Evolutionary conservation across 1,140 invertebrate species (phyloP).

Genomic region (Wasmannia auropunctata): DNA sequence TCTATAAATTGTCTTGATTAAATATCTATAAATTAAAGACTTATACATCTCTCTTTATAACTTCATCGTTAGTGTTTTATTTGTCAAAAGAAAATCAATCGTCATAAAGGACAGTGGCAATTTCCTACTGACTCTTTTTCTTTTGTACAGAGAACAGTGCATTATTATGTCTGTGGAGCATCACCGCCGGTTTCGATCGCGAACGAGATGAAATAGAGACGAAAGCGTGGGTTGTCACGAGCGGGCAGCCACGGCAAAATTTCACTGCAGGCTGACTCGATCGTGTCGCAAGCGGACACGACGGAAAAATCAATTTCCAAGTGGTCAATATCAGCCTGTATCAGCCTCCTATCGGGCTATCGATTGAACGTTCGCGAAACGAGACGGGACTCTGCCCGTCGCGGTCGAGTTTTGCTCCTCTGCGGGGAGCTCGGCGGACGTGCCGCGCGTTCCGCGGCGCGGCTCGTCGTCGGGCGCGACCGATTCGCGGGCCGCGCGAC

Average conservation of each 20-base stretch:
- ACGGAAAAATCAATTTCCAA: constrained; percentile 23
- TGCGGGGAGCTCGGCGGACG: background rate
- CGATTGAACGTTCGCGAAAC: background rate
- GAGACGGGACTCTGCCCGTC: background rate
- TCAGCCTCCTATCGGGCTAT: too few relatives aligned
- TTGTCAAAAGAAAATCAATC: background rate
- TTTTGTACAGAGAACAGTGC: background rate
- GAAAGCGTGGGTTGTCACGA: background rate
- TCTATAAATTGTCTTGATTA: background rate
- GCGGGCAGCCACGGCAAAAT: background rate
- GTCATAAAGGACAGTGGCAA: background rate
- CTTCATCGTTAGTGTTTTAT: background rate
- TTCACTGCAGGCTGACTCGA: background rate
- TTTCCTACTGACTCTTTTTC: background rate
- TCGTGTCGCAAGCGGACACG: background rate
- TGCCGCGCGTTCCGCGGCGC: background rate
- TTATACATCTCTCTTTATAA: background rate
- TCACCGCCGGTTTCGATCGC: background rate
- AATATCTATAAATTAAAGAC: background rate
- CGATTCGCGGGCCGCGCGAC: background rate
- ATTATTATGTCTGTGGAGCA: background rate
- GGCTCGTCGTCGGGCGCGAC: background rate
- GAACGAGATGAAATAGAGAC: background rate
- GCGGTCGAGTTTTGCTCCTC: background rate
- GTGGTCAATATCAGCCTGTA: constrained; percentile 14